These are phyloP conservation scores for Girardinichthys multiradiatus DNA, from an alignment of 2,113 vertebrate species.

Conservation along the genomic window DNA sequence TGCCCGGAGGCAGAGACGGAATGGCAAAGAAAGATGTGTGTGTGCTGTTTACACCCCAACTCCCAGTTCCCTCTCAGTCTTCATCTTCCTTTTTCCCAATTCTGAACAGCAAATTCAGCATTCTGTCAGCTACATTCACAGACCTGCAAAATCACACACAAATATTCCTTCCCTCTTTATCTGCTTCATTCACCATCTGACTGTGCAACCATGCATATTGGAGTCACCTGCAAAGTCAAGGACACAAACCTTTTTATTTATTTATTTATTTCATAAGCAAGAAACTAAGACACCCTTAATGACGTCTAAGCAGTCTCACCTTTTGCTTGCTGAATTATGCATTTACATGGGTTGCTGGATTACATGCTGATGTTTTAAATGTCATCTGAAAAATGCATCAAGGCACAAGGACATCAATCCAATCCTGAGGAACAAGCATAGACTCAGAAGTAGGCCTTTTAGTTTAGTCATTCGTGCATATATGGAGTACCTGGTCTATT, in stretches of 20 bases:
- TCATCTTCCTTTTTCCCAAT: slow-evolving; percentile 54
- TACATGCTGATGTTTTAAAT: slow-evolving; percentile 59
- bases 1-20: slow-evolving; percentile 55
- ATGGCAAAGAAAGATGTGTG: slow-evolving; percentile 62
- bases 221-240: slow-evolving; percentile 34
- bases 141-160: slow-evolving; percentile 43
- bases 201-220: slow-evolving; percentile 1
- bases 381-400: slow-evolving; percentile 61
- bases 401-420: slow-evolving; percentile 52
- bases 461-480: slow-evolving; percentile 11
- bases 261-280: background rate
- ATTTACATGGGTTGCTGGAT: slow-evolving; percentile 63
- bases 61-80: slow-evolving; percentile 36
- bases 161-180: slow-evolving; percentile 37
- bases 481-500: background rate
- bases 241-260: background rate
- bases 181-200: slow-evolving; percentile 1
- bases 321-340: slow-evolving; percentile 58
- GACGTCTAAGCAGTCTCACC: slow-evolving; percentile 53
- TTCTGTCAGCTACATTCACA: slow-evolving; percentile 60
- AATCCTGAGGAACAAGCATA: slow-evolving; percentile 27
- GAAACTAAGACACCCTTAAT: slow-evolving; percentile 16
- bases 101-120: slow-evolving; percentile 71
- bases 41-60: slow-evolving; percentile 64
- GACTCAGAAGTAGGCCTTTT: slow-evolving; percentile 33